phyloP scores from a whole-genome alignment of 2,888 invertebrate species.

The Hypercompe scribonia region DNA sequence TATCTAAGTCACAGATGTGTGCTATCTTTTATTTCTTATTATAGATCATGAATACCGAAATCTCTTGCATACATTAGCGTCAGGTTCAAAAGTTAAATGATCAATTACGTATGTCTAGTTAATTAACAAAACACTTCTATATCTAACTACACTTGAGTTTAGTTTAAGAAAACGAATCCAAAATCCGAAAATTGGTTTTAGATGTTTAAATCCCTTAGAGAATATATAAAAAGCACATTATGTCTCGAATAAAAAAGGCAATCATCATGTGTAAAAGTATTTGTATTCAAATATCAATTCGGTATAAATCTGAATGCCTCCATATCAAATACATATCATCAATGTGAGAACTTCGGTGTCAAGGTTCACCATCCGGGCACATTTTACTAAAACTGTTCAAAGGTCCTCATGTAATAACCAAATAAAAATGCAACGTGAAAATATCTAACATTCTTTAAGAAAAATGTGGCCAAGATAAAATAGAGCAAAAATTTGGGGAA shows the following conservation, averaged over 20 bases:
- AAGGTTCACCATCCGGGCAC: slow-evolving; percentile 23
- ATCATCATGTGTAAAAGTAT: not conserved
- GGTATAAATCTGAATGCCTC: slow-evolving; percentile 25
- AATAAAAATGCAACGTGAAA: slow-evolving; percentile 18
- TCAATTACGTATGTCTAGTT: too few relatives aligned
- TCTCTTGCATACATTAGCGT: too few relatives aligned
- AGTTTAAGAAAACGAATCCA: too few relatives aligned
- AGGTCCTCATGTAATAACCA: slow-evolving; percentile 23
- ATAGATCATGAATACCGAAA: not conserved
- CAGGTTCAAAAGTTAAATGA: too few relatives aligned
- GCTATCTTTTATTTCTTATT: not conserved
- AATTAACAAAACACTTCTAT: not conserved
- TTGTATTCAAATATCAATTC: slow-evolving; percentile 16
- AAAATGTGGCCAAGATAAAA: slow-evolving; percentile 9
- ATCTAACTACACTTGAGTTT: too few relatives aligned
- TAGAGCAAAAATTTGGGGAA: not conserved
- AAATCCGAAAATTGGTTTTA: too few relatives aligned
- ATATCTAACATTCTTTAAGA: slow-evolving; percentile 12
- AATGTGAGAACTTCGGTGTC: slow-evolving; percentile 20
- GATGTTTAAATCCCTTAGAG: not conserved
- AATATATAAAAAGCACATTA: not conserved
- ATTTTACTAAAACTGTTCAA: slow-evolving; percentile 25
- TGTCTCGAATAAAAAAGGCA: not conserved
- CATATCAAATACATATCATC: slow-evolving; percentile 30
- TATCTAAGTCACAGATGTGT: not conserved